phyloP scores from a whole-genome alignment of 2,888 invertebrate species.

The Autographa pulchrina region DNA sequence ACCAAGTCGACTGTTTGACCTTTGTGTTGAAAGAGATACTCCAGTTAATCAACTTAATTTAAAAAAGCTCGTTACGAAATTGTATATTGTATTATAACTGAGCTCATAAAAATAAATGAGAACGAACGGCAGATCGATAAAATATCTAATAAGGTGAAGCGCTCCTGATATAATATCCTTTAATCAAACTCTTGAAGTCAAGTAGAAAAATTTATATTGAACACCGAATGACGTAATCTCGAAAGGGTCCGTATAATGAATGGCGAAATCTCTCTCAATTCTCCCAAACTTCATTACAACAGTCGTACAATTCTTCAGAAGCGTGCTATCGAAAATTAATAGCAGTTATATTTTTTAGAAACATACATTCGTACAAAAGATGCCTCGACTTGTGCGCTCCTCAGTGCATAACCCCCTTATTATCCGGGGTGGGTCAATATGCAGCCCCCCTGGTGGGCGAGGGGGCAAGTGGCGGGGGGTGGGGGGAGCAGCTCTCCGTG shows the following conservation, averaged over 20 bases:
- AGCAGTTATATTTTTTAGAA: constrained; percentile 65
- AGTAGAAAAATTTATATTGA: constrained; percentile 28
- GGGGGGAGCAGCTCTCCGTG: constrained; percentile 65
- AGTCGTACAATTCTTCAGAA: constrained; percentile 23
- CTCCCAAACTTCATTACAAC: constrained; percentile 13
- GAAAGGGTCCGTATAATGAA: constrained; percentile 34
- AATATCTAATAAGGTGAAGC: constrained; percentile 32
- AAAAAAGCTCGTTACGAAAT: background rate
- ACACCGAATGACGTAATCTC: constrained; percentile 34
- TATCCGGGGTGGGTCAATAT: constrained; percentile 82
- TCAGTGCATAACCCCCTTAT: constrained; percentile 83
- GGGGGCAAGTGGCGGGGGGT: constrained; percentile 55
- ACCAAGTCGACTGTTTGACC: background rate
- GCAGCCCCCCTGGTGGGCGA: constrained; percentile 60
- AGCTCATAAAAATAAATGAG: constrained; percentile 6
- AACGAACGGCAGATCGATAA: constrained; percentile 5
- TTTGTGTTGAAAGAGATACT: background rate
- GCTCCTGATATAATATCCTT: constrained; percentile 42
- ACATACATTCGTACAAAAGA: constrained; percentile 79
- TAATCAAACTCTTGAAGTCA: constrained; percentile 46
- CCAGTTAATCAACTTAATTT: background rate
- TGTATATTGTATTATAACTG: no score
- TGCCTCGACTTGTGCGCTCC: constrained; percentile 74
- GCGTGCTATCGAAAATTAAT: constrained; percentile 49
- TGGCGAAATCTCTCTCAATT: constrained; percentile 25